Evolutionary conservation across 2,888 invertebrate genomes (phyloP).

Genomic region (Drosophila recens): DNA sequence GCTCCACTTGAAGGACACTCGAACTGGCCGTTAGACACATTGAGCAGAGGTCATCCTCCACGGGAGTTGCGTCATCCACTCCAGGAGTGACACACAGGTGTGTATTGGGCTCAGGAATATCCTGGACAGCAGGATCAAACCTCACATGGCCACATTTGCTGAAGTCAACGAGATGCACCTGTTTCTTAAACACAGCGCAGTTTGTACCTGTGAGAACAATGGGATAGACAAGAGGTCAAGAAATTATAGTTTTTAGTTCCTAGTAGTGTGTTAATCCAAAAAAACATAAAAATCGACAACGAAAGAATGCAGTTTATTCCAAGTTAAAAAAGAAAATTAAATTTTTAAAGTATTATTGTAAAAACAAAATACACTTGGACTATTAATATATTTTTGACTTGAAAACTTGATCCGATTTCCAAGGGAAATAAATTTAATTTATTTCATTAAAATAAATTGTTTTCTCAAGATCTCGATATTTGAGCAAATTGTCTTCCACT

Average conservation of each 20-base stretch:
- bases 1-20: slow-evolving; percentile 51
- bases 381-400: too few relatives aligned
- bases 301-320: too few relatives aligned
- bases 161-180: background rate
- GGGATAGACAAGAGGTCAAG: background rate
- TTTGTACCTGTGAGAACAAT: slow-evolving; percentile 2
- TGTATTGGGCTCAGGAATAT: background rate
- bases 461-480: too few relatives aligned
- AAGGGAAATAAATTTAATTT: too few relatives aligned
- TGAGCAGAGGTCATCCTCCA: background rate
- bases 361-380: too few relatives aligned
- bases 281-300: too few relatives aligned
- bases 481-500: too few relatives aligned
- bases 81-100: slow-evolving; percentile 35
- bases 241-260: background rate
- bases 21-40: slow-evolving; percentile 39
- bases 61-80: accelerated
- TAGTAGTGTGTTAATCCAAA: too few relatives aligned
- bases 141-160: background rate
- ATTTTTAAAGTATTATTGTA: too few relatives aligned
- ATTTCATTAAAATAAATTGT: too few relatives aligned
- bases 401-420: too few relatives aligned
- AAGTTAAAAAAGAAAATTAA: too few relatives aligned
- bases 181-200: slow-evolving; percentile 16
- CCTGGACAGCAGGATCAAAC: background rate